These are phyloP conservation scores for Drosophila guanche DNA, from an alignment of 1,140 invertebrate species.

Conservation along the genomic window DNA sequence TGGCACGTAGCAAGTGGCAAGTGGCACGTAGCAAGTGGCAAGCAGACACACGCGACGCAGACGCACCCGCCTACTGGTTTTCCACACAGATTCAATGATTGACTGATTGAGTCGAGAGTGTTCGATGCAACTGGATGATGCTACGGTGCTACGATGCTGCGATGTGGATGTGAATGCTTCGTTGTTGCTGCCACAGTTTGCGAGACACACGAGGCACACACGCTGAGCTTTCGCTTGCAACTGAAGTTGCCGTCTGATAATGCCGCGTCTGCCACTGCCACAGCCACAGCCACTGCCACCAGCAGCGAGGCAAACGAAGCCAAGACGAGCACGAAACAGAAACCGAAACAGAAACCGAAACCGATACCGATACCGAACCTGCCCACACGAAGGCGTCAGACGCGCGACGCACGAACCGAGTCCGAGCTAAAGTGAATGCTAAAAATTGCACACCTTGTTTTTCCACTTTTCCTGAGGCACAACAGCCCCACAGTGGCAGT, in stretches of 20 bases:
- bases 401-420: slow-evolving; percentile 6
- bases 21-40: background rate
- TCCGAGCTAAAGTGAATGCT: slow-evolving; percentile 4
- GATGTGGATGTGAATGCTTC: slow-evolving; percentile 5
- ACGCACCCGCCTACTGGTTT: background rate
- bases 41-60: background rate
- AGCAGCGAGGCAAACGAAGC: slow-evolving; percentile 7
- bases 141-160: background rate
- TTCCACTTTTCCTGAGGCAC: slow-evolving; percentile 63
- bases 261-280: slow-evolving; percentile 42
- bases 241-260: slow-evolving; percentile 75
- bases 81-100: background rate
- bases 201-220: slow-evolving; percentile 63
- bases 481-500: slow-evolving; percentile 9
- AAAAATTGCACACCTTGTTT: slow-evolving; percentile 44
- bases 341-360: background rate
- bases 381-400: slow-evolving; percentile 6
- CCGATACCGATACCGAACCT: background rate
- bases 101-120: background rate
- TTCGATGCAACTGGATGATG: background rate
- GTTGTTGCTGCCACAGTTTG: slow-evolving; percentile 8
- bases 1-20: slow-evolving; percentile 17
- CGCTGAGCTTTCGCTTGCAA: slow-evolving; percentile 77
- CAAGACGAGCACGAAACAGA: slow-evolving; percentile 15
- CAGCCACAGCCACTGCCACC: slow-evolving; percentile 16